A percentile compares a stretch with the other conserved stretches of the same genome.
Conservation (phyloP, 2,797 vertebrate genomes). For the Semotilus atromaculatus region DNA sequence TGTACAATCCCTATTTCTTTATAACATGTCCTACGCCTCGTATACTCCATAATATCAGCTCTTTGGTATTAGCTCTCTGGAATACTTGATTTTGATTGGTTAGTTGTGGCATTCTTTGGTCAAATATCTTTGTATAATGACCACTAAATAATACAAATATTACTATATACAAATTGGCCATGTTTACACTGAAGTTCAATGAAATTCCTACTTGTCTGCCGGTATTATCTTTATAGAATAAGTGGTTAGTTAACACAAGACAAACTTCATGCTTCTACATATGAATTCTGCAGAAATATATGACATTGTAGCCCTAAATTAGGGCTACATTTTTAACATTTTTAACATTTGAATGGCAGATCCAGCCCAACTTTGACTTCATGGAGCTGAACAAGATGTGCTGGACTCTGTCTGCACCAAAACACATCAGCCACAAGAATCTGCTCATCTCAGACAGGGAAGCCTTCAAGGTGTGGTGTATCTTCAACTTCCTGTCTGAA, state of each 20-base stretch:
- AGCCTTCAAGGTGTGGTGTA: constrained; percentile 95
- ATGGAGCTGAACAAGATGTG: constrained; percentile 96
- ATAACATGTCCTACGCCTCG: background rate
- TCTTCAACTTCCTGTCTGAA: constrained; percentile 98
- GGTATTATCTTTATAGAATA: background rate
- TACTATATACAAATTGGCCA: too few relatives aligned
- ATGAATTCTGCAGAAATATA: background rate
- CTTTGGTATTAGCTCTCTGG: background rate
- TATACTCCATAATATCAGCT: background rate
- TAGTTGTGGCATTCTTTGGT: background rate
- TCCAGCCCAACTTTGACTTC: constrained; percentile 88
- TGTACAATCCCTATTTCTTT: background rate
- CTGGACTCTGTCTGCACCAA: constrained; percentile 92
- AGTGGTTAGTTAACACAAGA: background rate
- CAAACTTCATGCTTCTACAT: background rate
- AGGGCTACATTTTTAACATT: too few relatives aligned
- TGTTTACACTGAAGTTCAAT: too few relatives aligned
- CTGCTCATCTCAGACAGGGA: constrained; percentile 87
- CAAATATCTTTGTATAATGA: background rate
- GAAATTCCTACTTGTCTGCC: too few relatives aligned
- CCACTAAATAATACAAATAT: too few relatives aligned
- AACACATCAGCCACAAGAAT: constrained; percentile 84
- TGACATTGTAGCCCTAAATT: background rate
- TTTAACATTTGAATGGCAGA: constrained; percentile 71
- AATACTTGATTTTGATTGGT: background rate